Conservation (phyloP, 2,888 invertebrate species). For the Tigriopus californicus region DNA sequence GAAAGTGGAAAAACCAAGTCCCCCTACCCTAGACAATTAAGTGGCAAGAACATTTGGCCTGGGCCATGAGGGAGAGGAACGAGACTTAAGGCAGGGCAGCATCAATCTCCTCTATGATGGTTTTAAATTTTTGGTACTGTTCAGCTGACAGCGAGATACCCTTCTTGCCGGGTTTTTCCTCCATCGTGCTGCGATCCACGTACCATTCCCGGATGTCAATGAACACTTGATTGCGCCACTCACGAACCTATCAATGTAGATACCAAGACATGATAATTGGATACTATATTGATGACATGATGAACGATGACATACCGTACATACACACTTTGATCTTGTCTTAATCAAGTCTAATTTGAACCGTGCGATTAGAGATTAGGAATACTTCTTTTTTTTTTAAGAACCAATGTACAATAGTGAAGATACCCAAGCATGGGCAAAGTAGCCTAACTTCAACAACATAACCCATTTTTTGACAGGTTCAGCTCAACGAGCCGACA, state of each 20-base stretch:
- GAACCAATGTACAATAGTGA: no score
- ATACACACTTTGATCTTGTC: background rate
- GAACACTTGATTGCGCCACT: slow-evolving; percentile 11
- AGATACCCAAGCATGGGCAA: no score
- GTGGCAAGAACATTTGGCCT: no score
- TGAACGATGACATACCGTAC: background rate
- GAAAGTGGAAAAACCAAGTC: no score
- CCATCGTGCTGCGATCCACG: slow-evolving; percentile 14
- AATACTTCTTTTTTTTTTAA: no score
- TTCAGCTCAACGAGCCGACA: no score
- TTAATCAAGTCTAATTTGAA: background rate
- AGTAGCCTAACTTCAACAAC: no score
- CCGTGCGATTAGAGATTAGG: background rate
- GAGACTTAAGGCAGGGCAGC: background rate
- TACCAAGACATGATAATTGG: background rate
- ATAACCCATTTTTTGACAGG: no score
- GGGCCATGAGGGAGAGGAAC: background rate
- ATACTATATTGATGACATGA: background rate
- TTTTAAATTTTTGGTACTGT: slow-evolving; percentile 15
- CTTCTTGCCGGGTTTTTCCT: slow-evolving; percentile 15
- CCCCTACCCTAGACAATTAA: no score
- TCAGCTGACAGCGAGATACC: slow-evolving; percentile 9
- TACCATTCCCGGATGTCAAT: slow-evolving; percentile 15
- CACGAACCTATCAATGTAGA: slow-evolving; percentile 5
- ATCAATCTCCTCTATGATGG: background rate